These are phyloP conservation scores for Psophia crepitans DNA, from an alignment of 2,113 vertebrate species.

Conservation along the genomic window DNA sequence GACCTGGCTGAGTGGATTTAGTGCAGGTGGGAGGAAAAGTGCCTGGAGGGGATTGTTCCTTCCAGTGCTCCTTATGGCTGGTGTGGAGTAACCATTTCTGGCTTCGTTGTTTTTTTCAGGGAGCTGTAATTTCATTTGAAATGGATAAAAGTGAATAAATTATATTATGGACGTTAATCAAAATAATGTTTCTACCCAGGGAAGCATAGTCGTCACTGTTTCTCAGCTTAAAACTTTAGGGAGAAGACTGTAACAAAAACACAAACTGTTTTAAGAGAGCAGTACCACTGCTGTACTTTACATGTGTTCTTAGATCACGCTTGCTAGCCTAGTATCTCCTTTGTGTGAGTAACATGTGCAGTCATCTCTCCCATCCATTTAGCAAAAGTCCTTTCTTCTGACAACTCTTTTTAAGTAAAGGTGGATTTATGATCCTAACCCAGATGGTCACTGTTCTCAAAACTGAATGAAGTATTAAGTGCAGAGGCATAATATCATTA, in stretches of 20 bases:
- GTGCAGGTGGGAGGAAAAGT: background rate
- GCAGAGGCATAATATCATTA: background rate
- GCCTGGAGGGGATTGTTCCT: background rate
- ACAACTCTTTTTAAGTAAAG: background rate
- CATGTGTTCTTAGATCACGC: background rate
- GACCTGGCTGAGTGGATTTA: background rate
- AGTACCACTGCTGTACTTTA: background rate
- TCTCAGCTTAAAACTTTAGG: background rate
- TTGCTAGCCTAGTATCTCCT: background rate
- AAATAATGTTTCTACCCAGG: background rate
- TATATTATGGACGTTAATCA: background rate
- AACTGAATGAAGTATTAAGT: background rate
- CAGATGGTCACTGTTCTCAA: background rate
- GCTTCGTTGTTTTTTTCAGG: constrained; percentile 14
- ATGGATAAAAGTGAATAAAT: background rate
- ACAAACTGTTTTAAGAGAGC: background rate
- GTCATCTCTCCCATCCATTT: background rate
- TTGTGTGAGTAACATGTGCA: background rate
- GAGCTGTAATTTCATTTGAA: background rate
- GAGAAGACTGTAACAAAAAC: constrained; percentile 1
- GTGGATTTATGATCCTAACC: background rate
- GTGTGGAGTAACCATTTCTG: background rate
- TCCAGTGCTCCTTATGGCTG: background rate
- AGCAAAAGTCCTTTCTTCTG: background rate
- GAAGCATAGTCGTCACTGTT: background rate